Base-by-base conservation (phyloP, 2,797 vertebrate species). In the Alauda arvensis region DNA sequence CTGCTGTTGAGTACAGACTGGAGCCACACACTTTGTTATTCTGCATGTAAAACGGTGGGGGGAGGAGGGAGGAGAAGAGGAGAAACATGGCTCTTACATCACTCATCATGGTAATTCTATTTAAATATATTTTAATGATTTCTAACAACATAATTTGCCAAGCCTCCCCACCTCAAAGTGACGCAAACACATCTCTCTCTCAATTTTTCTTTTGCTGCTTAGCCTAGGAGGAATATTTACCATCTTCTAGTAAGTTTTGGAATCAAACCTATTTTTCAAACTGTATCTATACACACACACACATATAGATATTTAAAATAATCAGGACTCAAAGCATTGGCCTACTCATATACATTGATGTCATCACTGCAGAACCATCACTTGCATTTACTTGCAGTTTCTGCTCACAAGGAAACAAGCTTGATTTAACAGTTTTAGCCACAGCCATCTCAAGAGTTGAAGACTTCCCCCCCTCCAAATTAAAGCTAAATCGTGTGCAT, bases 51-150 rank as follows among this genome's bases (percentile, higher is more conserved):
- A 93, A 83, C 49, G 15, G 6, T 20, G 52, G 8, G 43, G 40
- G n/a, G 34, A 60, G n/a, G 34, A 60, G 18, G 39, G 56, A 83
- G 7, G 9, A 26, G 29, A 67, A 78, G 28, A 87, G 63, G 51
- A 76, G 56, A 63, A 94, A 82, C 40, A 23, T 10, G 61, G 37
- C 65, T 84, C 25, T 74, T 86, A 57, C 39, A 91, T 34, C 66
- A 63, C 53, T 85, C 59, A 78, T 31, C 37, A 71, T 46, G 42
- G 65, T 81, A 72, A 87, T 87, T 90, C 57, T 34, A 78, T 91
- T 89, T 53, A 87, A 86, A 89, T 87, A 31, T 87, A 70, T 87
- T 85, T 87, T 85, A 93, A 83, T 74, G 13, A 78, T 71, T 89
- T 90, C 75, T 85, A 91, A 83, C 78, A 72, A 87, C 71, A 83